Percentiles rank a stretch among this genome's conserved stretches.
Evolutionary conservation across 1,140 invertebrate genomes (phyloP).

Genomic region (Fragariocoptes setiger): DNA sequence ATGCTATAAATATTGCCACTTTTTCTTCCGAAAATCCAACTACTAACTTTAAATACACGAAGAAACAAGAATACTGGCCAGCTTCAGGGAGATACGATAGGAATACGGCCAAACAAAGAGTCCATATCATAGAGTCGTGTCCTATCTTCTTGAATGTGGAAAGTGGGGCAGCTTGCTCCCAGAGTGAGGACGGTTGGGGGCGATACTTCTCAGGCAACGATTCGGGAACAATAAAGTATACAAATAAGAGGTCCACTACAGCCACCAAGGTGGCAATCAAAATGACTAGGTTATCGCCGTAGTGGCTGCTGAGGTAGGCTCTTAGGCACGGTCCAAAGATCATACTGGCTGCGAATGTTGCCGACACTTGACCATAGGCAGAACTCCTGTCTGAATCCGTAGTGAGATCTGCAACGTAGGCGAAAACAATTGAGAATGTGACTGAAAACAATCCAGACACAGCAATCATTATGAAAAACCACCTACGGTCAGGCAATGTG

Average conservation of each 20-base stretch:
- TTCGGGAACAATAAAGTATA: constrained; percentile 85
- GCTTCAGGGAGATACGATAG: constrained; percentile 88
- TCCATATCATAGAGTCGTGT: constrained; percentile 72
- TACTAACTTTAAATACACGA: constrained; percentile 90
- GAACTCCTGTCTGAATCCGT: constrained; percentile 73
- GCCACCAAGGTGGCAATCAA: constrained; percentile 73
- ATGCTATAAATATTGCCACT: constrained; percentile 87
- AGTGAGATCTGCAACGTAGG: constrained; percentile 98
- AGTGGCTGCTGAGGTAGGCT: constrained; percentile 57
- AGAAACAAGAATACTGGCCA: constrained; percentile 96
- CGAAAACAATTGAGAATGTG: constrained; percentile 93
- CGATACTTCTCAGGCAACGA: constrained; percentile 74
- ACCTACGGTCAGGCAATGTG: no score
- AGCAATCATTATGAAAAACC: constrained; percentile 98
- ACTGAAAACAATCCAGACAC: constrained; percentile 94
- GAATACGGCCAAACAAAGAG: constrained; percentile 86
- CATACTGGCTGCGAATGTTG: constrained; percentile 90
- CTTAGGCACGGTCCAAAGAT: constrained; percentile 86
- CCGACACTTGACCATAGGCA: constrained; percentile 86
- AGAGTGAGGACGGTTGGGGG: constrained; percentile 39
- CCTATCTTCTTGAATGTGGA: constrained; percentile 66
- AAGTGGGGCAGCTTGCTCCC: constrained; percentile 91
- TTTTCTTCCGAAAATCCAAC: constrained; percentile 79
- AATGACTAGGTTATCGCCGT: constrained; percentile 76
- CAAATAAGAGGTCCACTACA: constrained; percentile 85